Evolutionary conservation across 2,113 vertebrate genomes (phyloP).

Genomic region (Lonchura striata): DNA sequence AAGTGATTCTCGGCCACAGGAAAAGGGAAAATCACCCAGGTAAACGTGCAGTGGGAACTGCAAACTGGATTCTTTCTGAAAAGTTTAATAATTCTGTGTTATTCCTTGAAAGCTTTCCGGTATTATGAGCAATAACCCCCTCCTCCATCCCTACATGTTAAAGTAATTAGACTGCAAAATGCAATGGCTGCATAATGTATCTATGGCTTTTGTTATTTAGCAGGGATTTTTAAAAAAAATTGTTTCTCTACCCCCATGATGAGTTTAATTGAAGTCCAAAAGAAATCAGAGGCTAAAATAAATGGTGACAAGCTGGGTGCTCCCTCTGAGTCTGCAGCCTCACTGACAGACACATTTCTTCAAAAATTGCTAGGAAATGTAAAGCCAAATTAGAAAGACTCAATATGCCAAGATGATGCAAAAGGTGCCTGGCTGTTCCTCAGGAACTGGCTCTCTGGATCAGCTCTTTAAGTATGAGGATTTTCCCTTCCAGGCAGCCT

Average conservation of each 20-base stretch:
- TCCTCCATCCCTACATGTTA: not conserved
- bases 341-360: not conserved
- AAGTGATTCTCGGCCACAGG: slow-evolving; percentile 57
- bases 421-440: not conserved
- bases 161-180: slow-evolving; percentile 37
- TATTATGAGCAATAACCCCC: not conserved
- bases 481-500: not conserved
- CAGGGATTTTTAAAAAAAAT: not conserved
- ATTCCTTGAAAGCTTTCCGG: slow-evolving; percentile 1
- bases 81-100: slow-evolving; percentile 40
- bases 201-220: slow-evolving; percentile 3
- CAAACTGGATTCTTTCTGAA: slow-evolving; percentile 36
- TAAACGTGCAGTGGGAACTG: slow-evolving; percentile 35
- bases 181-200: not conserved
- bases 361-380: not conserved
- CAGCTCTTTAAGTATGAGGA: not conserved
- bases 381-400: not conserved
- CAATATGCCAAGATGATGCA: not conserved
- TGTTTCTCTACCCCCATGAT: not conserved
- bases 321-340: not conserved
- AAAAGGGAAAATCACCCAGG: slow-evolving; percentile 43
- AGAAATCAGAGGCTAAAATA: not conserved
- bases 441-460: not conserved
- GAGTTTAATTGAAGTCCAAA: not conserved
- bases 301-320: not conserved